Conservation (phyloP, 2,888 invertebrate species). For the Hetaerina titia region DNA sequence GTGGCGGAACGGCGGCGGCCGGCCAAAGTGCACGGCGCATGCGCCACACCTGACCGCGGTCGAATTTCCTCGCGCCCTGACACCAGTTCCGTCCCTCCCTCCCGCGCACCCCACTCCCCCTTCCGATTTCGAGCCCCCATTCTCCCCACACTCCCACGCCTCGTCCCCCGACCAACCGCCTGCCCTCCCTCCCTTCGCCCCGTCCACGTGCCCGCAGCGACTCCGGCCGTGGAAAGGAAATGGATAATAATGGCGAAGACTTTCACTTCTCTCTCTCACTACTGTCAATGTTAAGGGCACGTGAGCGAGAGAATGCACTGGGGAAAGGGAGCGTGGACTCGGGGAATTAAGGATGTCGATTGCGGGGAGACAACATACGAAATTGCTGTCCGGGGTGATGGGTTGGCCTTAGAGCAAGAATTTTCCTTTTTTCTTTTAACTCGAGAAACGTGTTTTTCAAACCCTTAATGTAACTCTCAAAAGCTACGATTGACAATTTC, state of each 20-base stretch:
- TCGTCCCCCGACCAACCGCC: not conserved
- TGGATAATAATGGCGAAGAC: constrained; percentile 48
- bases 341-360: not conserved
- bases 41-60: constrained; percentile 44
- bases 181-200: not conserved
- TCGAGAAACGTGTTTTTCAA: no score
- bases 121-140: not conserved
- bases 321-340: not conserved
- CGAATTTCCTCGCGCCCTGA: constrained; percentile 55
- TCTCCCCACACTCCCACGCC: not conserved
- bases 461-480: no score
- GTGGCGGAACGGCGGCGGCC: not conserved
- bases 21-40: not conserved
- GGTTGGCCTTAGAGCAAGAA: not conserved
- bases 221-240: constrained; percentile 31
- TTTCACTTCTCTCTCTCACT: not conserved
- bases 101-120: not conserved
- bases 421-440: no score
- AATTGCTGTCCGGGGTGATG: not conserved
- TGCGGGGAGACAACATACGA: not conserved
- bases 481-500: no score
- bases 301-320: not conserved
- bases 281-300: constrained; percentile 57
- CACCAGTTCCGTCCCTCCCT: not conserved
- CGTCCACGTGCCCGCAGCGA: constrained; percentile 41